Evolutionary conservation across 2,797 vertebrate genomes (phyloP).

Genomic region (Acanthiza pusilla): DNA sequence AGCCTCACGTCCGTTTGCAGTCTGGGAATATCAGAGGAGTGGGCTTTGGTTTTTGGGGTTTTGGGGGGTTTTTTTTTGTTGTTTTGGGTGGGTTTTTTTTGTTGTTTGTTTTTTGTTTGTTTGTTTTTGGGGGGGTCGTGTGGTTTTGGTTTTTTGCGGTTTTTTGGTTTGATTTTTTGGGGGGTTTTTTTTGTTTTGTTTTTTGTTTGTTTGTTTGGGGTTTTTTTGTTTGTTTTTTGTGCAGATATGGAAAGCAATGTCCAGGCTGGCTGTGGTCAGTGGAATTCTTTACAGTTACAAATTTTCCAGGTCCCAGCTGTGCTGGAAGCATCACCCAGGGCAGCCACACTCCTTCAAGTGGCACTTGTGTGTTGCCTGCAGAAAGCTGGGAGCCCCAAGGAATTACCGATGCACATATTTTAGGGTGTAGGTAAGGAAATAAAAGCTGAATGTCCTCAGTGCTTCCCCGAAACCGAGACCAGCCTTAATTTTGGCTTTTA

Average conservation of each 20-base stretch:
- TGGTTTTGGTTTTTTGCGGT: not conserved
- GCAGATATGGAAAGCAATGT: rapidly evolving
- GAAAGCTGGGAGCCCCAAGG: not conserved
- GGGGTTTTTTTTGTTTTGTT: too few relatives aligned
- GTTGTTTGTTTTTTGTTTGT: too few relatives aligned
- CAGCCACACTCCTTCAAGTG: not conserved
- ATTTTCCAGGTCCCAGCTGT: not conserved
- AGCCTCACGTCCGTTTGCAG: not conserved
- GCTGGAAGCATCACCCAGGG: not conserved
- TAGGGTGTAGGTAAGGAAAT: not conserved
- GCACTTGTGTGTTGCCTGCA: not conserved
- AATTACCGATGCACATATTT: not conserved
- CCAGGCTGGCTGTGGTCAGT: not conserved
- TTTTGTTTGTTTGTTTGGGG: too few relatives aligned
- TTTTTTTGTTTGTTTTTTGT: not conserved
- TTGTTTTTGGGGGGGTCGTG: too few relatives aligned
- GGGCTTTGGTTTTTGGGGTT: not conserved
- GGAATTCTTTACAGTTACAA: rapidly evolving
- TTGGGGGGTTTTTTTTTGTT: too few relatives aligned
- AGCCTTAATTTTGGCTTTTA: not conserved
- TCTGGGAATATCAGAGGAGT: not conserved
- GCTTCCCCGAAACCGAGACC: not conserved
- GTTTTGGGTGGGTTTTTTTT: too few relatives aligned
- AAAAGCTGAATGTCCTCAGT: not conserved
- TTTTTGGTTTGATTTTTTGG: too few relatives aligned